Conservation (phyloP, 2,888 invertebrate species). For the Orgyia antiqua region DNA sequence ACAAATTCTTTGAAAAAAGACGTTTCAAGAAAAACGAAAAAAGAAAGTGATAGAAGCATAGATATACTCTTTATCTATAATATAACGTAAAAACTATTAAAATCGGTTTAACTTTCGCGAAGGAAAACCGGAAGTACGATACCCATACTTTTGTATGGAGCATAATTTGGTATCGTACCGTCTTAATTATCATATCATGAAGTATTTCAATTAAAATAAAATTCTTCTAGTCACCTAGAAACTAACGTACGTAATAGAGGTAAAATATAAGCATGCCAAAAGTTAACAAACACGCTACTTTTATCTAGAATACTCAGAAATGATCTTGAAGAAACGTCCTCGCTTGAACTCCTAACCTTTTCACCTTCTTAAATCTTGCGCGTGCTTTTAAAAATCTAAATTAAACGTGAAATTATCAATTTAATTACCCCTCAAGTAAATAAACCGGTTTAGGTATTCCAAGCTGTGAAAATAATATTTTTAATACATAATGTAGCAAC, state of each 20-base stretch:
- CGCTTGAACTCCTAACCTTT: conserved; percentile 51
- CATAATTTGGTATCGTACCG: too few species aligned
- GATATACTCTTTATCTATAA: too few species aligned
- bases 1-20: too few species aligned
- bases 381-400: conserved; percentile 65
- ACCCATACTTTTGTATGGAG: too few species aligned
- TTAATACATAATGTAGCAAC: conserved; percentile 63
- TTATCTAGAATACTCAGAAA: conserved; percentile 4
- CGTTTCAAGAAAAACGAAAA: too few species aligned
- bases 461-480: conserved; percentile 72
- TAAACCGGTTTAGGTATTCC: conserved; percentile 53
- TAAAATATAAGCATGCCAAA: background rate
- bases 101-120: too few species aligned
- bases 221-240: too few species aligned
- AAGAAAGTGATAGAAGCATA: too few species aligned
- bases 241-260: background rate
- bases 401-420: conserved; percentile 70
- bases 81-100: too few species aligned
- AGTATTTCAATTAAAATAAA: too few species aligned
- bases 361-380: conserved; percentile 62
- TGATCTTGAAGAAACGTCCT: conserved; percentile 31
- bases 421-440: conserved; percentile 29
- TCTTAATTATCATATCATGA: too few species aligned
- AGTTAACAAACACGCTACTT: background rate
- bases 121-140: too few species aligned